Evolutionary conservation across 2,113 vertebrate genomes (phyloP), one percentile per base, ranked within the genome.

Genomic region (Ciconia maguari): DNA sequence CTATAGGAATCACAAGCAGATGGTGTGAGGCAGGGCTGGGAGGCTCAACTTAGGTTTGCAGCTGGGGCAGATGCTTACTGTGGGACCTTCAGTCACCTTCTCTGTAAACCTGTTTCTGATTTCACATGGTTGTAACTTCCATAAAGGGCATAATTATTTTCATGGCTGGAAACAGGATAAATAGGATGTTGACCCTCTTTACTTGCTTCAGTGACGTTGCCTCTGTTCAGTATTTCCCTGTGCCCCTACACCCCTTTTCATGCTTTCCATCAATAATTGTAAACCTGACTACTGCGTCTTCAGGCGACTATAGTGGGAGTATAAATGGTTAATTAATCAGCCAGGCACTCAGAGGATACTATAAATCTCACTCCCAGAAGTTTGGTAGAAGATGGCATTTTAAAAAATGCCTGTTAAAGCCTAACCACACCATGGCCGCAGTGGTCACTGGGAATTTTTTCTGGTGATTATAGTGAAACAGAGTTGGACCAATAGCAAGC

Each of bases 241-340:
- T 78, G 36, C 20, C 24, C 9, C 24, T 82, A 55, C 4, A 46
- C 17, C 11, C 20, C 44, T 88, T 85, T 66, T 41, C 8, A 4
- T 75, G 15, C 5, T 85, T 89, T 85, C 30, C 57, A 44, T 57
- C 48, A 58, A 1, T 64, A 76, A 58, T 5, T 6, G 1, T 64
- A 91, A 91, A 62, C 12, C 11, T 89, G 38, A 17, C 24, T 76
- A 5, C 32, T 86, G 38, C 13, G 6, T 89, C 27, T 83, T 83
- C 51, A 58, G 41, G 20, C 0, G 0, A 13, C 26, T 76, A 7
- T 4, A 60, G 26, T 70, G 75, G 30, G 41, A 64, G 17, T 42
- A 65, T 78, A 70, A 69, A 69, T 72, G 52, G 8, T 26, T 78
- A 81, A 22, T 24, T 54, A 19, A 76, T 38, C n/a, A 92, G n/a